A percentile compares a stretch with the other conserved stretches of the same genome.
Conservation (phyloP, 2,888 invertebrate species). For the Strigamia maritima region DNA sequence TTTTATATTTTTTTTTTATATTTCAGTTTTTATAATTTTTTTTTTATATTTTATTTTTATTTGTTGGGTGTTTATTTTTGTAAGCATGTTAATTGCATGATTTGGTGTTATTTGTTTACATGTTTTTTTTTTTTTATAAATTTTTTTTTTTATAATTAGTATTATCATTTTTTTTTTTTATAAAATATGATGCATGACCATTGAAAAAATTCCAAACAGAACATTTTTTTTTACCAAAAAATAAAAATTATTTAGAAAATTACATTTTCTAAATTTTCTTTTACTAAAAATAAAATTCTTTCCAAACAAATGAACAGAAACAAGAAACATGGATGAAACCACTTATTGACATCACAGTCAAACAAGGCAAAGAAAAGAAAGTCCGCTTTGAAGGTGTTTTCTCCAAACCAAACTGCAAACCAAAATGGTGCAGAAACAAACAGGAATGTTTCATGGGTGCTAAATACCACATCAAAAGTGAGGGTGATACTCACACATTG, state of each 20-base stretch:
- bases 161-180: background rate
- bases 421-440: slow-evolving; percentile 58
- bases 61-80: slow-evolving; percentile 17
- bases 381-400: slow-evolving; percentile 90
- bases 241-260: background rate
- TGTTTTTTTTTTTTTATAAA: background rate
- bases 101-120: background rate
- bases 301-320: slow-evolving; percentile 64
- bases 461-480: slow-evolving; percentile 92
- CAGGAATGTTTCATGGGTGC: slow-evolving; percentile 93
- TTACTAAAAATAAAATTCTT: slow-evolving; percentile 35
- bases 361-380: slow-evolving; percentile 95
- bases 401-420: slow-evolving; percentile 91
- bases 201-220: background rate
- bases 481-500: slow-evolving; percentile 85
- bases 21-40: slow-evolving; percentile 36
- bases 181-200: background rate
- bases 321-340: slow-evolving; percentile 91
- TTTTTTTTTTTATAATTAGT: background rate
- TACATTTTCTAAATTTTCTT: background rate
- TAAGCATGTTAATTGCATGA: background rate
- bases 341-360: slow-evolving; percentile 86
- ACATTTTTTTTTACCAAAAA: background rate
- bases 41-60: slow-evolving; percentile 39
- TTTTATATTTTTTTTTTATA: slow-evolving; percentile 12